Percentiles rank a stretch among this genome's conserved stretches.
These are phyloP conservation scores for Melipona bicolor DNA, from an alignment of 2,888 invertebrate genomes.

Conservation along the genomic window DNA sequence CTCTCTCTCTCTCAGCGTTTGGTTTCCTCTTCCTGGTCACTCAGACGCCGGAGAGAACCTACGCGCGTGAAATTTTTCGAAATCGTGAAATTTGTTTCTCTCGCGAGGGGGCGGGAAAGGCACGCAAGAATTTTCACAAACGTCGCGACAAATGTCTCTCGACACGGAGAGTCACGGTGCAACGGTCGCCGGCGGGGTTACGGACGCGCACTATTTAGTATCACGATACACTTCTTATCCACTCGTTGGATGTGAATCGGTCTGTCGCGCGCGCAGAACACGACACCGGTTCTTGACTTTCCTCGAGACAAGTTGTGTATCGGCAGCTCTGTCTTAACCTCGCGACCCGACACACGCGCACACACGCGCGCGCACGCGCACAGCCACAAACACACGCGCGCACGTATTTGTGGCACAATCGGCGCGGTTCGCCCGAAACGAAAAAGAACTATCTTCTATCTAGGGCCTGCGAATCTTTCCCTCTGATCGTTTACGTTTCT, in stretches of 20 bases:
- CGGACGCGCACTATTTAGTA: slow-evolving; percentile 53
- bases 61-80: not conserved
- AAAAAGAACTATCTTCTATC: slow-evolving; percentile 26
- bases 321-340: slow-evolving; percentile 65
- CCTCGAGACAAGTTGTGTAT: slow-evolving; percentile 51
- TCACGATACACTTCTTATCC: slow-evolving; percentile 61
- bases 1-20: too few species aligned
- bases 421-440: slow-evolving; percentile 25
- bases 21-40: not conserved
- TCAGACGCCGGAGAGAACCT: not conserved
- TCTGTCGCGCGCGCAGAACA: slow-evolving; percentile 49
- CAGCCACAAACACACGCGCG: slow-evolving; percentile 21
- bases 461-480: slow-evolving; percentile 9
- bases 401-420: slow-evolving; percentile 16
- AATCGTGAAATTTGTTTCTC: not conserved
- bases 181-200: slow-evolving; percentile 55
- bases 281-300: slow-evolving; percentile 66
- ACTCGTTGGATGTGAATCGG: slow-evolving; percentile 40
- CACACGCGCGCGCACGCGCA: slow-evolving; percentile 27
- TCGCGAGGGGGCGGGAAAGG: too few species aligned
- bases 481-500: not conserved
- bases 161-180: slow-evolving; percentile 17
- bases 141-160: not conserved
- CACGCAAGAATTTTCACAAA: slow-evolving; percentile 17
- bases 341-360: slow-evolving; percentile 59